Conservation (phyloP, 53 echinoderm and acorn worm species). For the Patiria pectinifera region DNA sequence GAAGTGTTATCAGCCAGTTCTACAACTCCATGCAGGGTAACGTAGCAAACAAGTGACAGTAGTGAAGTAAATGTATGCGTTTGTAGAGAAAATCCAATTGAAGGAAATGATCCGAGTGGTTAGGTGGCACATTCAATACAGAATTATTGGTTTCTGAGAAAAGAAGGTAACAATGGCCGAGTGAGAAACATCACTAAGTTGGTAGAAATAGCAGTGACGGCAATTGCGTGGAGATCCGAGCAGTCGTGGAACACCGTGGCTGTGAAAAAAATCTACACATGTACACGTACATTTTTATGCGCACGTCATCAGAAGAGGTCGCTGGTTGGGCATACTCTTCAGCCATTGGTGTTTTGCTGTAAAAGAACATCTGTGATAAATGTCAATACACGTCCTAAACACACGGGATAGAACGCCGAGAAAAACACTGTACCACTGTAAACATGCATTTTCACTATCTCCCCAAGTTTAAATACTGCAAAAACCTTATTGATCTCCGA, state of each 20-base stretch:
- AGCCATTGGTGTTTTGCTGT: neutral
- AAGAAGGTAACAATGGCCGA: neutral
- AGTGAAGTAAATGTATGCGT: neutral
- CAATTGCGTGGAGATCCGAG: neutral
- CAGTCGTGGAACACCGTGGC: neutral
- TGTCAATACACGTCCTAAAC: slow-evolving; percentile 24
- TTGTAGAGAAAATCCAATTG: neutral
- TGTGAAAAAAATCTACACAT: neutral
- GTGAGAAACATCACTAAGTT: neutral
- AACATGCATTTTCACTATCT: slow-evolving; percentile 5
- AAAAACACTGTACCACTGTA: neutral
- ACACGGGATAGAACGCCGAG: neutral
- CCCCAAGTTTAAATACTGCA: neutral
- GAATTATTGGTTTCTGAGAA: neutral
- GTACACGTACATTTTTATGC: neutral
- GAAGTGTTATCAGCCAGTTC: too few relatives aligned
- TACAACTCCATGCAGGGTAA: neutral
- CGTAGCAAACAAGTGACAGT: neutral
- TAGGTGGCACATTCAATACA: neutral
- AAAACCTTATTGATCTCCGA: neutral
- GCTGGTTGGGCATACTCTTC: neutral
- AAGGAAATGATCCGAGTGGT: neutral
- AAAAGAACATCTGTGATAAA: slow-evolving; percentile 45
- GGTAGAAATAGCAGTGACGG: neutral
- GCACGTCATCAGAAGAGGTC: neutral